Evolutionary conservation across 2,888 invertebrate genomes (phyloP), one percentile per base, ranked within the genome.

Genomic region (Calameuta pallipes): DNA sequence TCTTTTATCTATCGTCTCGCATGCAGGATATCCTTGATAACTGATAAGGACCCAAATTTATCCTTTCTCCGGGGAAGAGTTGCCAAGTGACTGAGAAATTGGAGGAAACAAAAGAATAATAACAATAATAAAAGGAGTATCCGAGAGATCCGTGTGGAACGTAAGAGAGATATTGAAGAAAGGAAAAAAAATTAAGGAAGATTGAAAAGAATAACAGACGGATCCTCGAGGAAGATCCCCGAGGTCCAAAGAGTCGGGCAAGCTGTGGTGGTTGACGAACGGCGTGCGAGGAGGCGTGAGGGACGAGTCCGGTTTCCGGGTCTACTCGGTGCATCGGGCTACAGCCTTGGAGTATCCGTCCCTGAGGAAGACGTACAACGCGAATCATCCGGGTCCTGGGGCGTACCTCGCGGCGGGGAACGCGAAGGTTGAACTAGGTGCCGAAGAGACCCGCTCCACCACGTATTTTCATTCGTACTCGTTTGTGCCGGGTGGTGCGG

Each of bases 381-480:
- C 71, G 71, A 31, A 33, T 13, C 15, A 34, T 23, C 33, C 31
- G 33, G 13, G 71, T 34, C 71, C 2, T 12, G 56, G 56, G 56
- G 56, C 56, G 56, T 56, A 56, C 56, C 71, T 71, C 31, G 75
- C 35, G 31, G 76, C 76, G 73, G 31, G 78, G 73, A 69, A 79
- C 68, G 77, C 75, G 79, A 78, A 78, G 73, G 70, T 78, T 78
- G 75, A 79, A 68, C 79, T 73, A 88, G 88, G 86, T 86, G 84
- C 80, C 74, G 76, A 80, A 80, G 83, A 86, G 79, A 87, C 89
- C 86, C 86, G 89, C 88, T 89, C 89, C 91, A 91, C 91, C 89
- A 91, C 91, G 91, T 91, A 91, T 90, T 91, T 91, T 91, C 91
- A 91, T 88, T 91, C 91, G 91, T 91, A 91, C 85, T 90, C 91